Evolutionary conservation across 2,797 vertebrate species (phyloP).

Genomic region (Micrastur ruficollis): DNA sequence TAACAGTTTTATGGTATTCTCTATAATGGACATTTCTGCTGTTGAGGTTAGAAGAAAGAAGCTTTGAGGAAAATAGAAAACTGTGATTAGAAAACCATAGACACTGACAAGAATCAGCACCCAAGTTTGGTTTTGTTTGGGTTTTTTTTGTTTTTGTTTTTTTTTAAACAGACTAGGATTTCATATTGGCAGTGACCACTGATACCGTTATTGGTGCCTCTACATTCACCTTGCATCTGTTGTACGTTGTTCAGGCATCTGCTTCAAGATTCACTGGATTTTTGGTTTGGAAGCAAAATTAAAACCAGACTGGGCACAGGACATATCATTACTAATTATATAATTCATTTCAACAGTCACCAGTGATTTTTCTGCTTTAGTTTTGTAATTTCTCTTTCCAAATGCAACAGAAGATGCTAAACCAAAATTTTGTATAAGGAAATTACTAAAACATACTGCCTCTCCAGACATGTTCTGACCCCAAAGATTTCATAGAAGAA

Average conservation of each 20-base stretch:
- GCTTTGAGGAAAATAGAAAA: background rate
- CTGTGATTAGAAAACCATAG: slow-evolving; percentile 25
- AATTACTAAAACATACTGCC: background rate
- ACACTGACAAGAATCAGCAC: background rate
- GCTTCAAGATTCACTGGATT: background rate
- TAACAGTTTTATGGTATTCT: background rate
- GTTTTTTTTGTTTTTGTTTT: background rate
- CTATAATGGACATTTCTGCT: background rate
- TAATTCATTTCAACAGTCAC: background rate
- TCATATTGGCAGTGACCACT: background rate
- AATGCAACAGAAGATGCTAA: background rate
- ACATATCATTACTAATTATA: background rate
- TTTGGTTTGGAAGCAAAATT: slow-evolving; percentile 3
- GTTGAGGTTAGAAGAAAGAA: background rate
- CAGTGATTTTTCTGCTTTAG: background rate
- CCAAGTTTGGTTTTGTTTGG: background rate
- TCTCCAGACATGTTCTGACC: background rate
- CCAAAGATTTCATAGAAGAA: background rate
- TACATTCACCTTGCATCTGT: slow-evolving; percentile 5
- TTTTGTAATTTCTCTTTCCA: background rate
- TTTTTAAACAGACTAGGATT: background rate
- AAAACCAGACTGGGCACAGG: background rate
- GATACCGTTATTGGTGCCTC: background rate
- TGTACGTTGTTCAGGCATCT: slow-evolving; percentile 21
- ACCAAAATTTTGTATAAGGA: background rate